Base-by-base conservation (phyloP, 37 sponge, comb jelly and placozoan genomes). In the Geodia barretti region DNA sequence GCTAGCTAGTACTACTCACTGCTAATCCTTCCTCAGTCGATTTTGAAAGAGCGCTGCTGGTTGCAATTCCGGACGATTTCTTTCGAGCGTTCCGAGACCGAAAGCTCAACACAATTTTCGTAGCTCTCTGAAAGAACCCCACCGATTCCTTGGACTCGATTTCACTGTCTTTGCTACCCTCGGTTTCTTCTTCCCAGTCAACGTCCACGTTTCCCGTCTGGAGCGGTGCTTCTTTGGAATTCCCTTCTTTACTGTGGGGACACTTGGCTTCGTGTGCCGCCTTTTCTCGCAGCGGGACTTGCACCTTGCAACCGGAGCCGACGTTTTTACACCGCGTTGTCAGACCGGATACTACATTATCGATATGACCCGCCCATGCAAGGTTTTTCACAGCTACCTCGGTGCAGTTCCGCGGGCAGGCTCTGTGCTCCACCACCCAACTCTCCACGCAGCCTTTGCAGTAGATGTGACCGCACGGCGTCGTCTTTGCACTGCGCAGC, bases 381-480 rank as follows among this genome's bases (percentile, higher is more conserved):
- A 86, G 32, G 1, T 72, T 42, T 11, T 64, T 67, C 59, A 83
- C 67, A 14, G 88, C 90, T 28, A 89, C 78, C 24, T 79, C 86
- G 1, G 78, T 79, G 59, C 93, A 93, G 1, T 77, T 65, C 33
- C 76, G 29, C 2, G 93, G 93, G 42, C 93, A 93, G 28, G 81
- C 40, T 0, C 93, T 90, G 79, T 88, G 86, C 2, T 39, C 25
- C 54, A 82, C 79, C 40, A 85, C 33, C 86, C 90, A 89, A 1
- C 54, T 23, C 21, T 43, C 31, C 39, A 89, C n/a, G 69, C 90
- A 88, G 19, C 41, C 24, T n/a, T 68, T 30, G 75, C 90, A 93
- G 63, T 83, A 89, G 32, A 88, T 69, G 36, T 85, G 86, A 1
- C 87, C 90, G 64, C 93, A 93, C n/a, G 41, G 47, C 2, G 93